Evolutionary conservation across 2,797 vertebrate species (phyloP), one percentile per base, ranked within the genome.

Genomic region (Mareca penelope): DNA sequence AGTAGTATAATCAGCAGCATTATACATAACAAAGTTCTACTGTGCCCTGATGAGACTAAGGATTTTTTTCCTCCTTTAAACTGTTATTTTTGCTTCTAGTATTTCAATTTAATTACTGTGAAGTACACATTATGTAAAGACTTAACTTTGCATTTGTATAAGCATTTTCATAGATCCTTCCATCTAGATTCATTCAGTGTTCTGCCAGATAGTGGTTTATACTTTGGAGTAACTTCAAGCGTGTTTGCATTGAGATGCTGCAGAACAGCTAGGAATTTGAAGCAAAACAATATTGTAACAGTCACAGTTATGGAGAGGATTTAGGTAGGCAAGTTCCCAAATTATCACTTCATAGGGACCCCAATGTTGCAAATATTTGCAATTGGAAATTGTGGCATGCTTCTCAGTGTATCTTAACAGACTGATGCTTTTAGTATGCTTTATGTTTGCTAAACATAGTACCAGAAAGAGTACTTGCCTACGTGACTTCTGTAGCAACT

Each of bases 311-410:
- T 73, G n/a, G 17, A 67, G 40, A 73, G 42, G 56, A 63, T 10
- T 26, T 61, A 57, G 63, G 39, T 65, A 28, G 35, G 6, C 57
- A n/a, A n/a, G 11, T 35, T 23, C 37, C 39, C 15, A 42, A 64
- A 39, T 55, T 17, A 2, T 1, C 31, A 14, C 37, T 91, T 82
- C 6, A 6, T 2, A 53, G 33, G 46, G 39, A 82, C 7, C 22
- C 12, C 2, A 13, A 1, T 0, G 0, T 33, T 4, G 22, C n/a
- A 82, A 37, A 13, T 21, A 73, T 85, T 89, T 73, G 28, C 16
- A 3, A 3, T 26, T 72, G 33, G 21, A 11, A 53, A 31, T 23
- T 5, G 10, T 28, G 35, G 28, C 2, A 1, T 15, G 23, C 7
- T 78, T 80, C n/a, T 65, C 12, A 8, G 12, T 72, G 29, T 39